Evolutionary conservation across 2,113 vertebrate species (phyloP), one percentile per base, ranked within the genome.

Genomic region (Pantherophis guttatus): DNA sequence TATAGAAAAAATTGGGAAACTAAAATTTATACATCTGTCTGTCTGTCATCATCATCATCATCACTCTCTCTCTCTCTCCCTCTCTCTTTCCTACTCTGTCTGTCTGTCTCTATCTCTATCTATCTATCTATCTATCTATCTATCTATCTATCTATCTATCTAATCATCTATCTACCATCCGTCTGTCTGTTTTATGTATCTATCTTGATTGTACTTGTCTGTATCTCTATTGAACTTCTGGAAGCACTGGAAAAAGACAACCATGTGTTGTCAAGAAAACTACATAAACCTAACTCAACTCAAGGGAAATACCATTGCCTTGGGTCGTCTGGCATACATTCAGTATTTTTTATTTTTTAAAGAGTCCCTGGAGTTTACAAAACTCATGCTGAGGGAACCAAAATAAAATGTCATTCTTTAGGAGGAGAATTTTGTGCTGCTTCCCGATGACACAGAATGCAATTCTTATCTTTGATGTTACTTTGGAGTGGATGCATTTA

Each of bases 21-120:
- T 81, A 33, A 39, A 39, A 81, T 81, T 21, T 81, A 39, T 81
- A 44, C 8, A 3, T 44, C 6, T 21, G 6, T 39, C 33, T 81
- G 2, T 59, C 19, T 1, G 1, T 48, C 48, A 48, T 48, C 48
- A 48, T 48, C 48, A 6, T 48, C 5, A 21, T 57, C 55, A 21
- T 19, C n/a, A n/a, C n/a, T n/a, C 39, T 39, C 3, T 15, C 13
- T 12, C 54, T 15, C 3, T 13, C 54, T 13, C 54, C 4, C 13
- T 3, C 13, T 23, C 6, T 7, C 57, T 8, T 1, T 6, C 19
- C 17, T 19, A 1, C 55, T 3, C 3, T 2, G 12, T 15, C 13
- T 12, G 12, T 3, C 13, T 15, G 1, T 19, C 5, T 5, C 17
- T 53, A 8, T 53, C 10, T 55, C 54, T 17, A 17, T 55, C 54